These are phyloP conservation scores for Lycaon pictus DNA, from an alignment of 2,113 vertebrate genomes.

Conservation along the genomic window DNA sequence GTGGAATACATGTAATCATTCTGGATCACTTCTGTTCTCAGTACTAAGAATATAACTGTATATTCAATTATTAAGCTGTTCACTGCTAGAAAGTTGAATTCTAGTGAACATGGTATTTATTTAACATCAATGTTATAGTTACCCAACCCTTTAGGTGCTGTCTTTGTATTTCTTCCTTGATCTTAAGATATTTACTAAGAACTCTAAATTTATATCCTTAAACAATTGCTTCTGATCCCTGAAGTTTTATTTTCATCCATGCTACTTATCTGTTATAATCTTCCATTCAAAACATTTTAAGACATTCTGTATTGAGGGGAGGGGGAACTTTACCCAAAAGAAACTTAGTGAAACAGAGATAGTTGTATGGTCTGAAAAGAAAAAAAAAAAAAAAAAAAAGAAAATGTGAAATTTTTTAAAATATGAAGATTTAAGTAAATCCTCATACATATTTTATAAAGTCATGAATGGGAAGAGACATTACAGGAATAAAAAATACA, in stretches of 20 bases:
- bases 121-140: conserved; percentile 15
- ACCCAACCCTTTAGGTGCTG: background rate
- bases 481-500: background rate
- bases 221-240: conserved; percentile 42
- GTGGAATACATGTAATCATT: conserved; percentile 78
- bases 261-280: background rate
- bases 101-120: conserved; percentile 28
- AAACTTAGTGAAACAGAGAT: conserved; percentile 27
- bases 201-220: conserved; percentile 38
- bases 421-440: conserved; percentile 12
- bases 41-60: conserved; percentile 59
- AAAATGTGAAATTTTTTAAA: background rate
- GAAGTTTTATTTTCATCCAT: conserved; percentile 22
- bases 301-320: background rate
- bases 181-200: conserved; percentile 44
- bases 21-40: conserved; percentile 60
- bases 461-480: conserved; percentile 34
- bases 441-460: conserved; percentile 58
- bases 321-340: background rate
- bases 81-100: conserved; percentile 56
- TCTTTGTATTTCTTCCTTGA: conserved; percentile 41
- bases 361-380: background rate
- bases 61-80: conserved; percentile 61
- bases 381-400: background rate
- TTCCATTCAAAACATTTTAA: conserved; percentile 28